Evolutionary conservation across 1,140 invertebrate genomes (phyloP).

Genomic region (Drosophila malerkotliana): DNA sequence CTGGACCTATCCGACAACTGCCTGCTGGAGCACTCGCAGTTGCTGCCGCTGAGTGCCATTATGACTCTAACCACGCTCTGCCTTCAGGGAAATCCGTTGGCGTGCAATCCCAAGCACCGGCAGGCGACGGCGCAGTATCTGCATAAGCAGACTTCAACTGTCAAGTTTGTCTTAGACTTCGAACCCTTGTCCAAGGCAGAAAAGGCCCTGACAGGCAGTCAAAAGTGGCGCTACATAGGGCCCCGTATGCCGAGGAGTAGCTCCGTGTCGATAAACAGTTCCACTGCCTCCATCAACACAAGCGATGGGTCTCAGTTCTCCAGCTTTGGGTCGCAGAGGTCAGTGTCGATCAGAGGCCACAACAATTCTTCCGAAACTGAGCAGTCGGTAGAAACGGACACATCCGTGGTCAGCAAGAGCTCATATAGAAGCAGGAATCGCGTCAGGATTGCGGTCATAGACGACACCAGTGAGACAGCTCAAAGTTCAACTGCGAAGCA

Average conservation of each 20-base stretch:
- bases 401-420: constrained; percentile 24
- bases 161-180: constrained; percentile 87
- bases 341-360: constrained; percentile 45
- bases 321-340: constrained; percentile 69
- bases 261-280: constrained; percentile 60
- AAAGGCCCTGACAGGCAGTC: constrained; percentile 84
- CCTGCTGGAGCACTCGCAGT: constrained; percentile 86
- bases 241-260: constrained; percentile 35
- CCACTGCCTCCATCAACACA: constrained; percentile 53
- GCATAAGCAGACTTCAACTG: constrained; percentile 85
- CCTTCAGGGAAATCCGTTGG: constrained; percentile 87
- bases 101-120: constrained; percentile 86
- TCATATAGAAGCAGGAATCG: constrained; percentile 31
- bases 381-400: constrained; percentile 12
- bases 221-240: constrained; percentile 56
- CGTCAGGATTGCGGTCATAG: constrained; percentile 70
- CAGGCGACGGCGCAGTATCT: constrained; percentile 85
- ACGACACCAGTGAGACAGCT: constrained; percentile 29
- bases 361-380: constrained; percentile 48
- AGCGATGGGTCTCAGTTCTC: constrained; percentile 56
- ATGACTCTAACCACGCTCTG: constrained; percentile 85
- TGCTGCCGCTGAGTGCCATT: constrained; percentile 86
- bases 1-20: constrained; percentile 88
- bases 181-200: constrained; percentile 85
- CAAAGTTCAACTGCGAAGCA: neutral